These are phyloP conservation scores for Tupaia tana DNA, from an alignment of 2,113 vertebrate species.

Conservation along the genomic window DNA sequence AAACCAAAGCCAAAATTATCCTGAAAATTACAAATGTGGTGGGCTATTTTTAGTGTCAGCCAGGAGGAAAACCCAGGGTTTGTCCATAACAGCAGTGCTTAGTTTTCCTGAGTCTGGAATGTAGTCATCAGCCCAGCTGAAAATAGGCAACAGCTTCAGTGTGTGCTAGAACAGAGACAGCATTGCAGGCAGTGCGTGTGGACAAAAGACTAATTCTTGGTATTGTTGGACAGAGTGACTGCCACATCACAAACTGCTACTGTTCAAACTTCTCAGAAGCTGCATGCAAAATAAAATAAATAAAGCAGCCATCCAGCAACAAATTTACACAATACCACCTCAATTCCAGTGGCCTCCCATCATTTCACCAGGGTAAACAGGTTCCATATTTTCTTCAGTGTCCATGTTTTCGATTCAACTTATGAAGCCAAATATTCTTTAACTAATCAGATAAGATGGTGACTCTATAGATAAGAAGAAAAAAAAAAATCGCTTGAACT, in stretches of 20 bases:
- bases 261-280: slow-evolving; percentile 81
- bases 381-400: background rate
- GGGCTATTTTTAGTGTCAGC: slow-evolving; percentile 68
- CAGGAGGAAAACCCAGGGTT: slow-evolving; percentile 62
- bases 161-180: slow-evolving; percentile 58
- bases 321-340: background rate
- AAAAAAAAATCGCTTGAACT: background rate
- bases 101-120: slow-evolving; percentile 78
- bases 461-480: background rate
- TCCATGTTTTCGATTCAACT: slow-evolving; percentile 14
- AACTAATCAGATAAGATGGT: background rate
- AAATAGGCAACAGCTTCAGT: slow-evolving; percentile 64
- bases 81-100: slow-evolving; percentile 34
- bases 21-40: slow-evolving; percentile 71
- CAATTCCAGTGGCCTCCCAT: background rate
- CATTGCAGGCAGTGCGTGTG: slow-evolving; percentile 54
- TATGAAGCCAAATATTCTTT: slow-evolving; percentile 15
- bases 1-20: slow-evolving; percentile 73
- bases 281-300: slow-evolving; percentile 70
- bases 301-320: slow-evolving; percentile 62
- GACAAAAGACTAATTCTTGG: slow-evolving; percentile 83
- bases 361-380: slow-evolving; percentile 4
- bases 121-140: slow-evolving; percentile 78
- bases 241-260: slow-evolving; percentile 80
- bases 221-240: slow-evolving; percentile 76